These are phyloP conservation scores for Andrena camellia DNA, from an alignment of 2,888 invertebrate genomes.

Conservation along the genomic window DNA sequence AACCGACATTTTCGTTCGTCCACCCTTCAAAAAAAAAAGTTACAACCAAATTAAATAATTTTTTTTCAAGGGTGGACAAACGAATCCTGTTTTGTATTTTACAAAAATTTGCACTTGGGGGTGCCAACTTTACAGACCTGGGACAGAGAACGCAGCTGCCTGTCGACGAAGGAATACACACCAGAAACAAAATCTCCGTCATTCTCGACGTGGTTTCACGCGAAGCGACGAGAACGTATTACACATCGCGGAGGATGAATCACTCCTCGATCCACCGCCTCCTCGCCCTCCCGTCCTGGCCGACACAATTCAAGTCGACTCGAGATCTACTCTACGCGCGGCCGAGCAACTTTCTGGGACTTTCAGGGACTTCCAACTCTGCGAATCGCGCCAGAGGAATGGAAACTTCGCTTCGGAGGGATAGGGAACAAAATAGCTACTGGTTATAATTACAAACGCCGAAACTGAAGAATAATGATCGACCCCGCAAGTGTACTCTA, in stretches of 20 bases:
- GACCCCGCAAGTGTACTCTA: too few species aligned
- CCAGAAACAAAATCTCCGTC: constrained; percentile 21
- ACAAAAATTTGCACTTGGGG: too few species aligned
- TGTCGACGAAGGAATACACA: constrained; percentile 4
- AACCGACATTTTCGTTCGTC: too few species aligned
- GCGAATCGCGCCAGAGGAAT: too few species aligned
- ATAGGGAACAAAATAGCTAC: too few species aligned
- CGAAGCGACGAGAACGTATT: constrained; percentile 49
- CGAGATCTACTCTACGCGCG: neutral
- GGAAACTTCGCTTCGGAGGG: too few species aligned
- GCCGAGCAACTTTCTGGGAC: neutral
- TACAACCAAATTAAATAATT: too few species aligned
- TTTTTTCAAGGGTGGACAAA: too few species aligned
- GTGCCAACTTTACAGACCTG: neutral
- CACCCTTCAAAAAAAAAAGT: too few species aligned
- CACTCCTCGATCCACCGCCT: constrained; percentile 37
- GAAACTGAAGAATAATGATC: too few species aligned
- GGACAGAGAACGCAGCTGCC: neutral
- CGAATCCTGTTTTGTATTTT: too few species aligned
- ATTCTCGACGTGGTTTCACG: constrained; percentile 29
- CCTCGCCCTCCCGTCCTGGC: neutral
- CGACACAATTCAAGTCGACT: neutral
- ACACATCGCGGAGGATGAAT: constrained; percentile 54
- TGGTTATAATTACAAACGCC: too few species aligned
- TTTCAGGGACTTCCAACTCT: neutral